phyloP scores from a whole-genome alignment of 2,113 vertebrate genomes.

The Thamnophis sirtalis region DNA sequence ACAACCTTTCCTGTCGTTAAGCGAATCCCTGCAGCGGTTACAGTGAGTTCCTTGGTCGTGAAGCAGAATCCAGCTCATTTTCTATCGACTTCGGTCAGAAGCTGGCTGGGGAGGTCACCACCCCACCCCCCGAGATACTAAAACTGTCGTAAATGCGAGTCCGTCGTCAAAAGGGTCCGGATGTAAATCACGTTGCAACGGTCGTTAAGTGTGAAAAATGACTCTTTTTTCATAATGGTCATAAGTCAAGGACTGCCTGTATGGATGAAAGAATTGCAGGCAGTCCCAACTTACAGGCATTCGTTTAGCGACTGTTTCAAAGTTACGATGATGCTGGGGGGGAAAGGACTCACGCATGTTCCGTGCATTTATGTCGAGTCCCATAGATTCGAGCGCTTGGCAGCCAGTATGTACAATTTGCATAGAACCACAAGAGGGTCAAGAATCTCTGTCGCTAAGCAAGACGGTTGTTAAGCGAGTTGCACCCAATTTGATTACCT shows the following conservation, averaged over 20 bases:
- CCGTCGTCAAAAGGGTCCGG: too few relatives aligned
- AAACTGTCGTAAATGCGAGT: background rate
- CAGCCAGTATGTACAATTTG: too few relatives aligned
- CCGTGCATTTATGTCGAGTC: too few relatives aligned
- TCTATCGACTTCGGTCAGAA: background rate
- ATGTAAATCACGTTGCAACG: too few relatives aligned
- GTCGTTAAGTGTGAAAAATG: too few relatives aligned
- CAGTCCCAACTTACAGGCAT: background rate
- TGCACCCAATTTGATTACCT: too few relatives aligned
- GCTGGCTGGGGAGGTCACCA: too few relatives aligned
- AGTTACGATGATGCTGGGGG: background rate
- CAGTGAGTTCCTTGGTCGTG: background rate
- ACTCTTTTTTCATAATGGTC: too few relatives aligned
- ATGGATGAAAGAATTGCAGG: too few relatives aligned
- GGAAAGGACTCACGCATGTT: background rate
- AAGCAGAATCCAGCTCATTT: background rate
- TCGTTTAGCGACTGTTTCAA: background rate
- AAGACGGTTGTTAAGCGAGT: background rate
- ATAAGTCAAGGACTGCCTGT: too few relatives aligned
- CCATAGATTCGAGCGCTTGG: background rate
- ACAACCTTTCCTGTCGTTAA: background rate
- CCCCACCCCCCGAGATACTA: too few relatives aligned
- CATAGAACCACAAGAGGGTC: too few relatives aligned
- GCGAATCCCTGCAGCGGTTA: background rate
- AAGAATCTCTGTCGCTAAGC: background rate